Evolutionary conservation across 2,888 invertebrate species (phyloP), one percentile per base, ranked within the genome.

Genomic region (Drosophila dives): DNA sequence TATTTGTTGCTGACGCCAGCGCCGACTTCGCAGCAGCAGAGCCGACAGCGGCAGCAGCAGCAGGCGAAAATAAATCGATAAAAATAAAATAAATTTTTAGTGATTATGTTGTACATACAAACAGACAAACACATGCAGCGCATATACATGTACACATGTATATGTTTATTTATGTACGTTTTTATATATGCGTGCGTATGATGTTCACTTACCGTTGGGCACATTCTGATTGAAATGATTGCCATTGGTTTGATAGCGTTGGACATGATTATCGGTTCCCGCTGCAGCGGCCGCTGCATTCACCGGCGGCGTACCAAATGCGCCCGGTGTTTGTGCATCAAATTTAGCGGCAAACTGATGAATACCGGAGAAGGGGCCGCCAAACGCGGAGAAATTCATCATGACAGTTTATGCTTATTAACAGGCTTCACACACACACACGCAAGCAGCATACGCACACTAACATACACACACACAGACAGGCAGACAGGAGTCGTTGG

Each of bases 341-440:
- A 93, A 93, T 91, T 93, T 93, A 72, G 93, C 93, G 72, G 93
- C 93, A 91, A 93, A 93, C 80, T 93, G 93, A 89, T 93, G 93
- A 74, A 93, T 93, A 76, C 93, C 93, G 77, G 93, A 93, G 83
- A 93, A 93, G 54, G 93, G 93, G 75, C 93, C 93, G 81, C 93
- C 93, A 74, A 93, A 93, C 66, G 93, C 93, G 69, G 93, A 93
- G 90, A 93, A 93, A 92, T 93, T 93, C 93, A 93, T 93, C 92
- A 92, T 93, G 82, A 82, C 90, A 90, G 74, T 69, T 72, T 70
- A 70, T 65, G 62, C 53, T 55, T 76, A 45, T 70, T 75, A 76
- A 62, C 72, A 58, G 63, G 77, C 64, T 75, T 62, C 48, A 69
- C 59, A 33, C 58, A 65, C 54, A 53, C 59, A 70, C 55, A 48